Conservation (phyloP, 1,140 invertebrate genomes). For the Drosophila baimaii region DNA sequence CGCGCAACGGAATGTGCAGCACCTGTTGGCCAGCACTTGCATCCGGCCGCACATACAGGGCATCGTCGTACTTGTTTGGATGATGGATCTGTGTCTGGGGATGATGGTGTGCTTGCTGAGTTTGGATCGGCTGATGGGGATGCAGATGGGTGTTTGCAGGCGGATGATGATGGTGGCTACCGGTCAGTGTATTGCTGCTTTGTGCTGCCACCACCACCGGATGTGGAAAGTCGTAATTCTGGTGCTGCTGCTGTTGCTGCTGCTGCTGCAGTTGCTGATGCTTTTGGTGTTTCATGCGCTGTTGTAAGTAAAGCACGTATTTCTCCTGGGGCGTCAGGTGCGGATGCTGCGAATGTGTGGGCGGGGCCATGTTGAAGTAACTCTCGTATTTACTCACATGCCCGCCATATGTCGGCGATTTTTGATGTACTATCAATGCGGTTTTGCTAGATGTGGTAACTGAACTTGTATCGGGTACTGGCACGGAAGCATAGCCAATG, state of each 20-base stretch:
- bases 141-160: slow-evolving; percentile 44
- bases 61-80: slow-evolving; percentile 58
- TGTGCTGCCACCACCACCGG: slow-evolving; percentile 51
- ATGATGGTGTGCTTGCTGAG: slow-evolving; percentile 38
- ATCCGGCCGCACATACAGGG: slow-evolving; percentile 50
- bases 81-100: slow-evolving; percentile 35
- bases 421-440: slow-evolving; percentile 68
- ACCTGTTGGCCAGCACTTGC: slow-evolving; percentile 57
- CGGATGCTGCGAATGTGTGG: slow-evolving; percentile 38
- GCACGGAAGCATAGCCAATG: slow-evolving; percentile 47
- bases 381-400: slow-evolving; percentile 72
- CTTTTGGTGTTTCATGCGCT: slow-evolving; percentile 76
- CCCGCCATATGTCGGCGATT: slow-evolving; percentile 51
- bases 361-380: slow-evolving; percentile 70
- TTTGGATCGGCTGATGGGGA: slow-evolving; percentile 35
- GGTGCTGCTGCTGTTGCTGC: slow-evolving; percentile 42
- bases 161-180: slow-evolving; percentile 55
- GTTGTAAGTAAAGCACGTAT: slow-evolving; percentile 81
- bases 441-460: slow-evolving; percentile 52
- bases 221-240: slow-evolving; percentile 51
- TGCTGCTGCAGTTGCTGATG: slow-evolving; percentile 71
- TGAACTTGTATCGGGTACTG: slow-evolving; percentile 30
- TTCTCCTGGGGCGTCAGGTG: slow-evolving; percentile 81
- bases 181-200: slow-evolving; percentile 71
- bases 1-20: slow-evolving; percentile 70